These are phyloP conservation scores for Ochropacha duplaris DNA, from an alignment of 2,888 invertebrate species.

Conservation along the genomic window DNA sequence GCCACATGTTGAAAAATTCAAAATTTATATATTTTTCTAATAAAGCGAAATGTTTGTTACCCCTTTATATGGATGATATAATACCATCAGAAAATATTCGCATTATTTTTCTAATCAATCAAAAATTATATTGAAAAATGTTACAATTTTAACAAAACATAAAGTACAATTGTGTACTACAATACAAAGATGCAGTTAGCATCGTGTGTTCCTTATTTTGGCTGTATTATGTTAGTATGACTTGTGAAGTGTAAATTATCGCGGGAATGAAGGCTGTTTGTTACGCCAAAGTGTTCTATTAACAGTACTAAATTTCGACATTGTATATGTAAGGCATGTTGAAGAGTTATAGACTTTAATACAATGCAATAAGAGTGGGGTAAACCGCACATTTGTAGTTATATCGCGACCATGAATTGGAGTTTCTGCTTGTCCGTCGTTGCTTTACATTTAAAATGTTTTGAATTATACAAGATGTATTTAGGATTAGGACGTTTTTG, in stretches of 20 bases:
- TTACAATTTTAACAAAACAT: slow-evolving; percentile 10
- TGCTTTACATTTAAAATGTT: background rate
- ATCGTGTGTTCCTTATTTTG: slow-evolving; percentile 44
- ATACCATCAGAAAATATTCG: background rate
- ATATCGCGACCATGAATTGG: background rate
- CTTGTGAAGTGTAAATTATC: slow-evolving; percentile 29
- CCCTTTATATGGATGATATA: background rate
- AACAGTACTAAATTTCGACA: slow-evolving; percentile 7
- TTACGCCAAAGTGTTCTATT: slow-evolving; percentile 20
- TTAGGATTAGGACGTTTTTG: background rate
- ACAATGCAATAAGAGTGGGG: slow-evolving; percentile 1
- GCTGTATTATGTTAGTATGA: slow-evolving; percentile 34
- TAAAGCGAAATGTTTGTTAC: background rate
- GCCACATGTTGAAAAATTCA: background rate
- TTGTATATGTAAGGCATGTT: slow-evolving; percentile 9
- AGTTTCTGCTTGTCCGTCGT: background rate
- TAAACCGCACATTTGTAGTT: background rate
- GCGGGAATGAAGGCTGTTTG: slow-evolving; percentile 38
- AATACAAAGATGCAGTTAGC: slow-evolving; percentile 29
- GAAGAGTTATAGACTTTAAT: slow-evolving; percentile 4
- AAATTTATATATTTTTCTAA: too few species aligned
- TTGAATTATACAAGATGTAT: background rate
- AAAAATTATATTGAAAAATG: slow-evolving; percentile 5
- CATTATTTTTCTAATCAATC: background rate
- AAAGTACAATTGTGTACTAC: slow-evolving; percentile 16